Evolutionary conservation across 2,113 vertebrate genomes (phyloP).

Genomic region (Oreocharis arfaki): DNA sequence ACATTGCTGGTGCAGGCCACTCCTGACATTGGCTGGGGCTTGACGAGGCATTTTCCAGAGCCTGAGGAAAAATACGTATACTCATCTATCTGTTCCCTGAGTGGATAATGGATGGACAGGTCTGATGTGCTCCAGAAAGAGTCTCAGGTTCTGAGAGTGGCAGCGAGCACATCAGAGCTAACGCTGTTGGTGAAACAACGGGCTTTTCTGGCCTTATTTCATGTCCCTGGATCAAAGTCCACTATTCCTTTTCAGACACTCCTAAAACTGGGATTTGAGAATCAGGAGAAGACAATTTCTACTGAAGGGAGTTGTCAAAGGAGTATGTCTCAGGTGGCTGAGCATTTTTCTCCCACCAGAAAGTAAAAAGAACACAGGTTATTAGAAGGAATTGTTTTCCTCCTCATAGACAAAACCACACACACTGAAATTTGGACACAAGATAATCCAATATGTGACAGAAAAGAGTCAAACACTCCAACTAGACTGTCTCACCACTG

Average conservation of each 20-base stretch:
- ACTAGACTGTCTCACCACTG: background rate
- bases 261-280: background rate
- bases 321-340: background rate
- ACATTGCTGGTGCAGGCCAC: rapidly evolving
- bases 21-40: rapidly evolving
- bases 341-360: background rate
- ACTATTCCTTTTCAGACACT: background rate
- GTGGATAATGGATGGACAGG: background rate
- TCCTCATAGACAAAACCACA: background rate
- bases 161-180: background rate
- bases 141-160: background rate
- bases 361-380: background rate
- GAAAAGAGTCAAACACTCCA: background rate
- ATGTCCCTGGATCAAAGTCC: background rate
- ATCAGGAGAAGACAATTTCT: background rate
- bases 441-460: background rate
- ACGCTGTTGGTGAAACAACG: background rate
- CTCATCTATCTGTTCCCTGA: background rate
- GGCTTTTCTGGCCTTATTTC: background rate
- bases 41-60: background rate
- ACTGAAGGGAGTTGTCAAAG: background rate
- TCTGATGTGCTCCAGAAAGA: background rate
- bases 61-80: background rate
- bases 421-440: background rate
- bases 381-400: background rate